Evolutionary conservation across 2,797 vertebrate species (phyloP).

Genomic region (Takifugu rubripes): DNA sequence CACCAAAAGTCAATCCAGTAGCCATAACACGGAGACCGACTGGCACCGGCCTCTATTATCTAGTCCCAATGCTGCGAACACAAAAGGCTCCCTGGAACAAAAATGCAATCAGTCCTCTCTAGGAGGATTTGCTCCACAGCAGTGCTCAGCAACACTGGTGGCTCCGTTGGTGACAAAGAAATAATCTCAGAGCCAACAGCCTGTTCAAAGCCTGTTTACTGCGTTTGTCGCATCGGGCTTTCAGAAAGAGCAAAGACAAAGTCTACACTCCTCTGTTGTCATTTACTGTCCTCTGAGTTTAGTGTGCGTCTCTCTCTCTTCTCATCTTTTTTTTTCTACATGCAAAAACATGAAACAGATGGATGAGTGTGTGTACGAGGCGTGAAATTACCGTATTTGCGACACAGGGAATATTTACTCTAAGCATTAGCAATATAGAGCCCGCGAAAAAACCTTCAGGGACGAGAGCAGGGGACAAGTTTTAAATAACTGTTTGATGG

Average conservation of each 20-base stretch:
- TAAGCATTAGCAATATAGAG: slow-evolving; percentile 58
- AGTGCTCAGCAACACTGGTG: slow-evolving; percentile 74
- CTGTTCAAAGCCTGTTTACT: slow-evolving; percentile 76
- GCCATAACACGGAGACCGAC: slow-evolving; percentile 69
- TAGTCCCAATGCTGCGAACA: slow-evolving; percentile 75
- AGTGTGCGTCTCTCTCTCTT: slow-evolving; percentile 37
- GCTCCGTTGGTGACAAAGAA: slow-evolving; percentile 75
- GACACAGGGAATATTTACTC: slow-evolving; percentile 66
- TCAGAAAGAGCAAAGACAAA: slow-evolving; percentile 66
- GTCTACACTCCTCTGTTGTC: slow-evolving; percentile 62
- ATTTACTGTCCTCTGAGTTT: slow-evolving; percentile 71
- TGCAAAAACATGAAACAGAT: slow-evolving; percentile 68
- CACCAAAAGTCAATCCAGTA: slow-evolving; percentile 62
- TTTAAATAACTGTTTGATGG: slow-evolving; percentile 73
- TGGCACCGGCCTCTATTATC: slow-evolving; percentile 77
- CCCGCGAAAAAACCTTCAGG: slow-evolving; percentile 42
- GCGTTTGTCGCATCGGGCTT: slow-evolving; percentile 64
- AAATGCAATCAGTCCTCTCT: slow-evolving; percentile 78
- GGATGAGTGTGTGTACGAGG: slow-evolving; percentile 68
- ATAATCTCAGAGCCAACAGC: slow-evolving; percentile 74
- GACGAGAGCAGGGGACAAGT: slow-evolving; percentile 52
- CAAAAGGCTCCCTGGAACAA: slow-evolving; percentile 79
- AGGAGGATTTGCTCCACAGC: slow-evolving; percentile 76
- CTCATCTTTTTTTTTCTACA: slow-evolving; percentile 35
- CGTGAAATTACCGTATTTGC: slow-evolving; percentile 75